Evolutionary conservation across 2,888 invertebrate species (phyloP).

Genomic region (Oscheius sp.): DNA sequence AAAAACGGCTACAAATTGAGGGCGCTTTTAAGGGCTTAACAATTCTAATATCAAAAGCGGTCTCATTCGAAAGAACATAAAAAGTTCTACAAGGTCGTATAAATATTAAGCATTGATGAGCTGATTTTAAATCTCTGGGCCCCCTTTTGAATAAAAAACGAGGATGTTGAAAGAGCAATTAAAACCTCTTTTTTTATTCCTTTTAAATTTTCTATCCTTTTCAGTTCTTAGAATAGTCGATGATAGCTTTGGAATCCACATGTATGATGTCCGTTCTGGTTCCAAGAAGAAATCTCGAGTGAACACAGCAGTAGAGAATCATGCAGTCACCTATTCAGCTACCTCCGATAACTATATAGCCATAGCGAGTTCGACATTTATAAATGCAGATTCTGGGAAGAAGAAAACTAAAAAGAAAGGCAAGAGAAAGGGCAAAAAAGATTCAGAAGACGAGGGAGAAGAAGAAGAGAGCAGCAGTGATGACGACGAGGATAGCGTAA

Average conservation of each 20-base stretch:
- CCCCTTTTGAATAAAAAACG: too few species aligned
- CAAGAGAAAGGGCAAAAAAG: constrained; percentile 3
- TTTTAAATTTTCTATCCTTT: not conserved
- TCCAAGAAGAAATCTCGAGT: constrained; percentile 41
- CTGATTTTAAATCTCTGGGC: too few species aligned
- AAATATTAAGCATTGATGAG: too few species aligned
- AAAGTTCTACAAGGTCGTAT: too few species aligned
- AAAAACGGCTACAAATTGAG: too few species aligned
- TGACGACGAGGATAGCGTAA: not conserved
- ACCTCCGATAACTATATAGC: constrained; percentile 34
- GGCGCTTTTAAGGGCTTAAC: too few species aligned
- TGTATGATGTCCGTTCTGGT: constrained; percentile 39
- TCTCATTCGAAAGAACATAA: too few species aligned
- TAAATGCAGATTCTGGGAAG: not conserved
- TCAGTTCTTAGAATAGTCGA: constrained; percentile 39
- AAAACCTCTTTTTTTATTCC: not conserved
- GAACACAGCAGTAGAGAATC: constrained; percentile 48
- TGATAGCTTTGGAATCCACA: constrained; percentile 45
- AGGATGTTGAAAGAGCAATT: too few species aligned
- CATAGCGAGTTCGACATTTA: constrained; percentile 41
- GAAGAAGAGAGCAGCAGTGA: constrained; percentile 6
- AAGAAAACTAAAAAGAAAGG: constrained; percentile 15
- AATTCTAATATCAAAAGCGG: too few species aligned
- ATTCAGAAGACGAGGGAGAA: not conserved
- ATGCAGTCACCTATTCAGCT: constrained; percentile 38